Base-by-base conservation (phyloP, 1,140 invertebrate species). In the Drosophila lacertosa region DNA sequence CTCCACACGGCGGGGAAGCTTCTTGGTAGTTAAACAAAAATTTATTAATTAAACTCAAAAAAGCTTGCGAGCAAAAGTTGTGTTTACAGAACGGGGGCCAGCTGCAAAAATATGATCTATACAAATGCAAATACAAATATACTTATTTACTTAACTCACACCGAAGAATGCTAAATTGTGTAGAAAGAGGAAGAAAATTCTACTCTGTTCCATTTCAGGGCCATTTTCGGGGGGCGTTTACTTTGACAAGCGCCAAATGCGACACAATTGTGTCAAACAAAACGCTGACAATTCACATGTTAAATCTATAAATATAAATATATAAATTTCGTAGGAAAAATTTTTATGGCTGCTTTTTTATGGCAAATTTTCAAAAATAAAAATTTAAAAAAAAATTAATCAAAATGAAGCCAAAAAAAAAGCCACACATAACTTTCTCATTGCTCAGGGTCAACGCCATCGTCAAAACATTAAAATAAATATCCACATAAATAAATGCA, bases 11-110 rank as follows among this genome's bases (percentile, higher is more conserved):
- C 35, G 62, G n/a, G 53, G 24, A 2, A 7, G 7, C 6, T n/a
- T n/a, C n/a, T n/a, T n/a, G 26, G 7, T 29, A 72, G 59, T 59
- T 32, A 74, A 44, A 59, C 26, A 35, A 1, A 58, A 67, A 68
- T 79, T 72, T 84, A 84, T 83, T 79, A 82, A 82, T 82, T 74
- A 72, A 83, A 64, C 44, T 67, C 45, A 20, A 67, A 66, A 66
- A 66, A 66, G 48, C 39, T 32, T 35, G 57, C 60, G 48, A 75
- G 68, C 65, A 59, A 42, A 55, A 80, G 62, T 35, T 76, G 80
- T 83, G 80, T 83, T 80, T 83, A 84, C 80, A 67, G 22, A 63
- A 33, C 33, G 48, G 20, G 45, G 64, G 65, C 78, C 79, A 83
- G 75, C 79, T 84, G 79, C 75, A 57, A 72, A 82, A 82, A 84